Evolutionary conservation across 1,140 invertebrate species (phyloP).

Genomic region (Linepithema humile): DNA sequence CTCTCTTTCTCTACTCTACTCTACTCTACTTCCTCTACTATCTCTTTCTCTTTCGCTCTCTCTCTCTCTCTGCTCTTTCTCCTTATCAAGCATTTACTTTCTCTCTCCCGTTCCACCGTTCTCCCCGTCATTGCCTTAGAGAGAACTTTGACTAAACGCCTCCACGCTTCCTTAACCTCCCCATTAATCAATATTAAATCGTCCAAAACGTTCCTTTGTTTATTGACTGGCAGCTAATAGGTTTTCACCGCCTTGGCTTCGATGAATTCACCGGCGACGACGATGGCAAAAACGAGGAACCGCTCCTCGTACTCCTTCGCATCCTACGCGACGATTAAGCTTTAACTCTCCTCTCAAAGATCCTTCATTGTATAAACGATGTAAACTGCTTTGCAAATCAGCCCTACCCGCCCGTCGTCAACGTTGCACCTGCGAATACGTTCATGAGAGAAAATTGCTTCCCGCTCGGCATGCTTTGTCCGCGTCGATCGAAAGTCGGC

Average conservation of each 20-base stretch:
- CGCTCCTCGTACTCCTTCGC: background rate
- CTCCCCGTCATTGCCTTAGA: conserved; percentile 75
- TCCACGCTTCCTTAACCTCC: conserved; percentile 84
- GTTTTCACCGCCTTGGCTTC: conserved; percentile 77
- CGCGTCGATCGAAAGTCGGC: conserved; percentile 62
- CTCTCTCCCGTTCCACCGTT: conserved; percentile 40
- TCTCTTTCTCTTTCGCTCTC: background rate
- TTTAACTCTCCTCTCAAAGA: conserved; percentile 63
- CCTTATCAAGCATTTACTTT: conserved; percentile 43
- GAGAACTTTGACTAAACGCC: conserved; percentile 85
- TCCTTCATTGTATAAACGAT: conserved; percentile 68
- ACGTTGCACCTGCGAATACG: conserved; percentile 58
- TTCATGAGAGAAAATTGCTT: conserved; percentile 66
- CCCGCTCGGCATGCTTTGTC: conserved; percentile 59
- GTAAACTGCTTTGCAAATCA: conserved; percentile 69
- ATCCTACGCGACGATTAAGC: conserved; percentile 62
- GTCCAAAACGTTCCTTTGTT: conserved; percentile 84
- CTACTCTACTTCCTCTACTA: background rate
- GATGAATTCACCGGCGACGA: conserved; percentile 60
- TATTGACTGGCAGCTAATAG: conserved; percentile 84
- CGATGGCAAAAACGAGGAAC: conserved; percentile 59
- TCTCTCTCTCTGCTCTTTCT: conserved; percentile 37
- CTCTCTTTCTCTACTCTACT: background rate
- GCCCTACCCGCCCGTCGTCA: conserved; percentile 39
- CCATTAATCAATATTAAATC: conserved; percentile 86